Percentiles rank a stretch among this genome's conserved stretches.
These are phyloP conservation scores for Protosalanx chinensis DNA, from an alignment of 2,797 vertebrate species.

Conservation along the genomic window DNA sequence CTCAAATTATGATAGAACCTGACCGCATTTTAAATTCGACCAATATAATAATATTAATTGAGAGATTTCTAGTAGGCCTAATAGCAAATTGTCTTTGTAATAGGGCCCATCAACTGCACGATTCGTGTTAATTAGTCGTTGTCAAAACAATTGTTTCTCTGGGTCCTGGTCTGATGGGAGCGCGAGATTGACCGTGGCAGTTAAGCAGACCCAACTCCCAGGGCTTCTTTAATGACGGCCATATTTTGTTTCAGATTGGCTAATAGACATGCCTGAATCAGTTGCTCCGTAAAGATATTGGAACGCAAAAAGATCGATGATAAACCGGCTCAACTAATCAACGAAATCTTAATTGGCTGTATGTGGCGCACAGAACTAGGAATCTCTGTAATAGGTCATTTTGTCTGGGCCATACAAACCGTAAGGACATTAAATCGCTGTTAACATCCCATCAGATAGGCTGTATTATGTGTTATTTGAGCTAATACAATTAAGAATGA, in stretches of 20 bases:
- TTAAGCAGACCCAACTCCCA: conserved; percentile 88
- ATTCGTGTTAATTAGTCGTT: conserved; percentile 61
- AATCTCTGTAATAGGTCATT: conserved; percentile 54
- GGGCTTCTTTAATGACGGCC: conserved; percentile 79
- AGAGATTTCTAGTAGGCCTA: not conserved
- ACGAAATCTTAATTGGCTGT: conserved; percentile 87
- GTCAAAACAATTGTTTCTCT: conserved; percentile 48
- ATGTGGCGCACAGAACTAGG: conserved; percentile 86
- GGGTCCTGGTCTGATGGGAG: conserved; percentile 53
- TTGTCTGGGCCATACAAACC: conserved; percentile 27
- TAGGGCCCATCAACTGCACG: conserved; percentile 50
- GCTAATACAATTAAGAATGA: conserved; percentile 1
- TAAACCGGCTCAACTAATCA: conserved; percentile 84
- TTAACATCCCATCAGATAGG: conserved; percentile 6
- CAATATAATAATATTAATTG: not conserved
- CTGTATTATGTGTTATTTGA: conserved; percentile 30
- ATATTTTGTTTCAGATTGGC: conserved; percentile 78
- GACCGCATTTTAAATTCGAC: no score
- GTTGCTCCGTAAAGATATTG: conserved; percentile 87
- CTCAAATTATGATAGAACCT: no score
- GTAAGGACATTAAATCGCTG: conserved; percentile 24
- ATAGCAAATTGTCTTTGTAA: not conserved
- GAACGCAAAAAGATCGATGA: conserved; percentile 91
- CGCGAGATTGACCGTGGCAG: conserved; percentile 85
- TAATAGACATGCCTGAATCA: conserved; percentile 91